Evolutionary conservation across 2,888 invertebrate species (phyloP), one percentile per base, ranked within the genome.

Genomic region (Cerastis rubricosa): DNA sequence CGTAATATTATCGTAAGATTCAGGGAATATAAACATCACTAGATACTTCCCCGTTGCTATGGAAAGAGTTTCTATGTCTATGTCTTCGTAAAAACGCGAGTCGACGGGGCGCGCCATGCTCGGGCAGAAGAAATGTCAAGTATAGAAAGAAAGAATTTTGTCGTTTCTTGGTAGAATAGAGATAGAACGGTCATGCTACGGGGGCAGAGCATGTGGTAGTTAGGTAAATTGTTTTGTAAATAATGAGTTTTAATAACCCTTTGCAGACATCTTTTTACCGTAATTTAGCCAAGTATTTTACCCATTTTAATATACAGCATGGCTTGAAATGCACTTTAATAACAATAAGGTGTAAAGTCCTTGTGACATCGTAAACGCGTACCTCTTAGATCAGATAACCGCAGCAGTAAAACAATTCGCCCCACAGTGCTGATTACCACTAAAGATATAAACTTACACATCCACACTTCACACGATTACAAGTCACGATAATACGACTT

Each of bases 361-460:
- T 19, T 14, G 45, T n/a, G 59, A 61, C 51, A 66, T 59, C 57
- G 49, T 65, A 17, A 45, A 80, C 25, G 35, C 14, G 49, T 65
- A 73, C 40, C 64, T 57, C 45, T 11, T 61, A 7, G 67, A 79
- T 67, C 76, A 54, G 69, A 57, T 79, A 81, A 49, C 29, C 14
- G 35, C 22, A 29, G 14, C 17, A n/a, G 14, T 64, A 59, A 71
- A 83, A 79, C 73, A 66, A 83, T n/a, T 11, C 40, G 14, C 14
- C 29, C 17, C 22, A 59, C 29, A 64, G 19, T 35, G 49, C 78
- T 73, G 84, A 83, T 84, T n/a, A 67, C 74, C 9, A 59, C 35
- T n/a, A 66, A n/a, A 74, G 67, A 83, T 81, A 83, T 57, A 59
- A 83, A 74, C 54, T 74, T 35, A 84, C 84, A 75, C 35, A 76